Percentiles rank a stretch among this genome's conserved stretches.
Conservation (phyloP, 2,113 vertebrate genomes). For the Martes martes region DNA sequence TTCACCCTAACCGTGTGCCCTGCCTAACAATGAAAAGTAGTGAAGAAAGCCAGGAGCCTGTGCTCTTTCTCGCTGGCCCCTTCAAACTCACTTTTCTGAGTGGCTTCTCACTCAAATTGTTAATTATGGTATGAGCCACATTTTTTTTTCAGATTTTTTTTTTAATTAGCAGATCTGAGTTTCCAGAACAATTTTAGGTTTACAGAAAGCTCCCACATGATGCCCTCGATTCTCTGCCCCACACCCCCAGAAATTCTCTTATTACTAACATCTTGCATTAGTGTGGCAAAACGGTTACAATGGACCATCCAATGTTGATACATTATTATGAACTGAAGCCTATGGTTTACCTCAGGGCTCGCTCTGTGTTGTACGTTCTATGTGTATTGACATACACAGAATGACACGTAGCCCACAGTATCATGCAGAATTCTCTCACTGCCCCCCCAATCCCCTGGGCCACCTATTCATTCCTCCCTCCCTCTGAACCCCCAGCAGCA, state of each 20-base stretch:
- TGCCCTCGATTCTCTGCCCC: background rate
- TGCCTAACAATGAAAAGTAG: background rate
- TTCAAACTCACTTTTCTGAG: background rate
- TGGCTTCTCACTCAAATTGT: background rate
- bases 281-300: background rate
- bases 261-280: background rate
- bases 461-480: background rate
- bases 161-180: background rate
- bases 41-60: background rate
- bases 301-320: background rate
- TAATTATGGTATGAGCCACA: background rate
- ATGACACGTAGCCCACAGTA: background rate
- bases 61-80: background rate
- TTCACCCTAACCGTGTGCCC: background rate
- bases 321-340: background rate
- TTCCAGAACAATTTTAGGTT: background rate
- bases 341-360: background rate
- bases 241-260: background rate
- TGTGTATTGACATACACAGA: background rate
- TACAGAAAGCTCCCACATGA: background rate
- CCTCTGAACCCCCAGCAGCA: background rate
- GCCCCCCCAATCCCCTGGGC: background rate
- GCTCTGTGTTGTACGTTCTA: background rate
- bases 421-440: rapidly evolving
- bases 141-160: background rate